A percentile compares a stretch with the other conserved stretches of the same genome.
phyloP scores from a whole-genome alignment of 2,113 vertebrate genomes.

The Tenebrosternarchus preto region DNA sequence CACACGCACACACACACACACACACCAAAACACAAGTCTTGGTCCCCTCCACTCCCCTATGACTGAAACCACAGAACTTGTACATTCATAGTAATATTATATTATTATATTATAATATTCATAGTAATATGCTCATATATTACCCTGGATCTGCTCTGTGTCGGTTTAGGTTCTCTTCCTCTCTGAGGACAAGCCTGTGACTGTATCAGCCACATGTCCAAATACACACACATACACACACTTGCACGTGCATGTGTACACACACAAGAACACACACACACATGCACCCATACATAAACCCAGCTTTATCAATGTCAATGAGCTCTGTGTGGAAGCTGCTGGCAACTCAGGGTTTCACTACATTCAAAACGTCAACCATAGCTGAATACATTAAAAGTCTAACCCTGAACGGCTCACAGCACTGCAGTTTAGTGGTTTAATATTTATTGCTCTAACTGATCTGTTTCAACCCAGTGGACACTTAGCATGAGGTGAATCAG shows the following conservation, averaged over 20 bases:
- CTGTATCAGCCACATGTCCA: conserved; percentile 30
- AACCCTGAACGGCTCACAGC: neutral
- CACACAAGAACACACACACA: too few relatives aligned
- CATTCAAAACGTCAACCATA: neutral
- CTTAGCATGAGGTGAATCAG: neutral
- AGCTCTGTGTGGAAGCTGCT: neutral
- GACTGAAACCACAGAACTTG: conserved; percentile 36
- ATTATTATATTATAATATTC: too few relatives aligned
- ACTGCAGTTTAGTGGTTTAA: neutral
- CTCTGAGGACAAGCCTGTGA: conserved; percentile 50
- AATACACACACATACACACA: conserved; percentile 4
- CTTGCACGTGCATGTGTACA: neutral
- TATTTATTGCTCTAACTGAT: too few relatives aligned
- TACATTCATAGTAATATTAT: conserved; percentile 58
- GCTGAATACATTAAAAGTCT: neutral
- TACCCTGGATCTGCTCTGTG: conserved; percentile 51
- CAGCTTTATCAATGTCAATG: conserved; percentile 14
- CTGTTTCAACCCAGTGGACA: too few relatives aligned
- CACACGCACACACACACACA: too few relatives aligned
- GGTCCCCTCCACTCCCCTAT: conserved; percentile 1
- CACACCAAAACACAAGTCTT: conserved; percentile 8
- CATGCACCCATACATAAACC: too few relatives aligned
- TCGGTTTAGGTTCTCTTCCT: conserved; percentile 55
- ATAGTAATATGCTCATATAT: conserved; percentile 59
- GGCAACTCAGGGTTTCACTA: neutral